These are phyloP conservation scores for Hermodice carunculata DNA, from an alignment of 2,888 invertebrate genomes.

Conservation along the genomic window DNA sequence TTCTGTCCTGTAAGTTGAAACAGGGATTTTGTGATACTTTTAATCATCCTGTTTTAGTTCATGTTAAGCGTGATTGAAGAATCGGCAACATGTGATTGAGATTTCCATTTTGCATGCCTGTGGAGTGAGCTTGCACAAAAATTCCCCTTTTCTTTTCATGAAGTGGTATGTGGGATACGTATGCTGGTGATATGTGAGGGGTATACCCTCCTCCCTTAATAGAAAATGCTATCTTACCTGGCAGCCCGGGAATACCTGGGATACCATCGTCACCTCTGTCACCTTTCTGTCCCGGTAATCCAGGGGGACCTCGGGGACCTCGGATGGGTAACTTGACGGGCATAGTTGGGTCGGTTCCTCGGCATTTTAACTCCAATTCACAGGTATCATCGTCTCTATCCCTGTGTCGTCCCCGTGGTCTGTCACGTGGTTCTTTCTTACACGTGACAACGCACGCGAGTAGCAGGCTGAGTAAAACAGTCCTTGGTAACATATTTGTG, in stretches of 20 bases:
- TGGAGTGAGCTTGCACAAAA: too few relatives aligned
- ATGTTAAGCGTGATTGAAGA: too few relatives aligned
- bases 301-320: constrained; percentile 60
- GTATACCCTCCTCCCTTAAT: too few relatives aligned
- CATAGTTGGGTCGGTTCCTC: constrained; percentile 11
- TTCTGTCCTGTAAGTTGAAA: too few relatives aligned
- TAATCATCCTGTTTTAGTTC: too few relatives aligned
- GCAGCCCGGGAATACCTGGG: constrained; percentile 51
- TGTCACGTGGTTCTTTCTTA: constrained; percentile 10
- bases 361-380: constrained; percentile 31
- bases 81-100: too few relatives aligned
- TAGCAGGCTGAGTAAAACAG: background rate
- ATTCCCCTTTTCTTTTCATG: too few relatives aligned
- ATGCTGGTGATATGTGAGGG: too few relatives aligned
- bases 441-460: background rate
- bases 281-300: constrained; percentile 54
- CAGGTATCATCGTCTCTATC: constrained; percentile 27
- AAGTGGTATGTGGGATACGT: too few relatives aligned
- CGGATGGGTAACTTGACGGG: constrained; percentile 58
- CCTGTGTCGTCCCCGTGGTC: constrained; percentile 8
- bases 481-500: too few relatives aligned
- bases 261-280: constrained; percentile 53
- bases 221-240: constrained; percentile 48
- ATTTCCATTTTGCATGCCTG: too few relatives aligned
- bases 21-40: too few relatives aligned